phyloP scores from a whole-genome alignment of 2,113 vertebrate species.

The Actenoides lindsayi region DNA sequence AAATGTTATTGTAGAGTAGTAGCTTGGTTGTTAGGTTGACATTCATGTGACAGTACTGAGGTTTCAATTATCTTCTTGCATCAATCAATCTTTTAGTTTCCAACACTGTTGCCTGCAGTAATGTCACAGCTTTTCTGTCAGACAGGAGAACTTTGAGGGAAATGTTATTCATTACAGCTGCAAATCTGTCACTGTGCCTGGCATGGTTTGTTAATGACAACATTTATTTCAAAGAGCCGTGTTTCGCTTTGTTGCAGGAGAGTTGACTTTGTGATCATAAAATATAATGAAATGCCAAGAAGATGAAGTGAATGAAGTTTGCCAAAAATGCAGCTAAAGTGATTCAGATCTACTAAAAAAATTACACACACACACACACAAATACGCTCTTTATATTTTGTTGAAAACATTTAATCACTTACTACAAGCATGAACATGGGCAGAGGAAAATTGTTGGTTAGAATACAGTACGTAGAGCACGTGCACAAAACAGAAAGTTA shows the following conservation, averaged over 20 bases:
- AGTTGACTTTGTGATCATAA: conserved; percentile 82
- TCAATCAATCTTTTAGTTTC: conserved; percentile 81
- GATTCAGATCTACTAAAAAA: conserved; percentile 72
- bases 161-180: conserved; percentile 86
- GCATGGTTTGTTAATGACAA: conserved; percentile 85
- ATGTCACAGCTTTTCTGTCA: conserved; percentile 84
- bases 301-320: conserved; percentile 83
- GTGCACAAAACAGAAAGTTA: background rate
- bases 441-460: background rate
- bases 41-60: conserved; percentile 72
- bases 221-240: conserved; percentile 83
- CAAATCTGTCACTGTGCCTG: conserved; percentile 82
- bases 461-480: background rate
- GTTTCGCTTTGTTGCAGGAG: conserved; percentile 82
- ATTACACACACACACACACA: background rate
- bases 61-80: conserved; percentile 82
- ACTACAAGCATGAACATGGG: background rate
- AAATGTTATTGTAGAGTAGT: conserved; percentile 69
- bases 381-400: conserved; percentile 13
- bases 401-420: conserved; percentile 49
- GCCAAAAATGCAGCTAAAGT: conserved; percentile 76
- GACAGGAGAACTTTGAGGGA: conserved; percentile 81
- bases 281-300: conserved; percentile 85
- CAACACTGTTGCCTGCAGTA: conserved; percentile 79
- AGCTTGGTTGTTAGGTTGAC: conserved; percentile 71